Base-by-base conservation (phyloP, 2,888 invertebrate genomes). In the Helobdella robusta region DNA sequence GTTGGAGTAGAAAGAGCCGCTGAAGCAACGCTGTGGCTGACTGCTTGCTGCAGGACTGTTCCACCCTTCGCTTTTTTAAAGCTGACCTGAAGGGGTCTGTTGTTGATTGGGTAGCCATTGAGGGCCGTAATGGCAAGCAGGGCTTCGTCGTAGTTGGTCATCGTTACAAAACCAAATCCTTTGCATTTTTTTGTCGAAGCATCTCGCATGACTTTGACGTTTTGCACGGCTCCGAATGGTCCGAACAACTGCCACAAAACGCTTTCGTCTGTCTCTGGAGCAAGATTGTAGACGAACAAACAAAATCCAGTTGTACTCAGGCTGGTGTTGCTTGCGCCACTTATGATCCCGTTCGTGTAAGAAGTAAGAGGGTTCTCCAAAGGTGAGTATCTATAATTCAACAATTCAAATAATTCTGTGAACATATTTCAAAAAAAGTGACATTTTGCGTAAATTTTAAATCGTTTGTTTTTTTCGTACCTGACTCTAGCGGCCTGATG, bases 61-160 rank as follows among this genome's bases (percentile, higher is more conserved):
- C 36, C 52, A 20, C 40, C 59, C 61, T 81, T 82, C 74, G 81
- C 81, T 70, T 82, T 91, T 85, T 93, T 93, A 86, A 93, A 92
- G 83, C 91, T 92, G 83, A 95, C 93, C 84, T 94, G 94, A 79
- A 94, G 85, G 75, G 92, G 91, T 75, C 94, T 87, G 81, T 91
- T 92, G 76, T 91, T 91, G 77, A 95, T 84, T 75, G 91, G 89
- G 83, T 92, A 93, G 76, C 94, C 94, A 82, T 95, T 94, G 78
- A 95, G 84, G 72, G 91, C 91, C 82, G 92, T 91, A 78, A 94
- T 94, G 74, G 95, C 94, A 75, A 91, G 89, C 71, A 92, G 87
- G 68, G 94, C 91, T 82, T 95, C 94, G 77, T 94, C 93, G 79
- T 95, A 94, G 82, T 93, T 92, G 79, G 92, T 92, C 94, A 95